Percentiles rank a stretch among this genome's conserved stretches.
Evolutionary conservation across 2,113 vertebrate genomes (phyloP).

Genomic region (Periophthalmus modestus): DNA sequence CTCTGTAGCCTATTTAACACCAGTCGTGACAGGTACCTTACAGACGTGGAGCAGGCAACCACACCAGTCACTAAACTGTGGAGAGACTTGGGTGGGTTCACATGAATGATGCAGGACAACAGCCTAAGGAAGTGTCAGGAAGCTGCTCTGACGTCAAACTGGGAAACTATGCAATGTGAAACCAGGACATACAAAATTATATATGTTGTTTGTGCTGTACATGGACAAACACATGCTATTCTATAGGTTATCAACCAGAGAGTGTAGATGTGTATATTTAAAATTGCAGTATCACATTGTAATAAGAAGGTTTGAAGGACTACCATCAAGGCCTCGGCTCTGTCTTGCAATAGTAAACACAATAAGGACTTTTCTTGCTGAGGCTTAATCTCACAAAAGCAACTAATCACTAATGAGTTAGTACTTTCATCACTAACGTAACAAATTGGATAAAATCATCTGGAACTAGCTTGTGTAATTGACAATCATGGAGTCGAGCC

Average conservation of each 20-base stretch:
- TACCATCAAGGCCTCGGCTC: not conserved
- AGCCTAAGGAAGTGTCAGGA: slow-evolving; percentile 11
- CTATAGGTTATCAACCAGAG: not conserved
- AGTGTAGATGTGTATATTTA: not conserved
- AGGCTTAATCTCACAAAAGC: not conserved
- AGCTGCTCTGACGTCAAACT: slow-evolving; percentile 41
- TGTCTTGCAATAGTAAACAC: not conserved
- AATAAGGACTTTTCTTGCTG: not conserved
- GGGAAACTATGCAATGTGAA: not conserved
- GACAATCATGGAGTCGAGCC: slow-evolving; percentile 18
- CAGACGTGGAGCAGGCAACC: slow-evolving; percentile 15
- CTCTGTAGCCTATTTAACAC: slow-evolving; percentile 57
- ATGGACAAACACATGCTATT: not conserved
- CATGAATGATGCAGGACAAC: slow-evolving; percentile 38
- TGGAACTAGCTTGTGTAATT: slow-evolving; percentile 29
- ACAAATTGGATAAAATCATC: slow-evolving; percentile 32
- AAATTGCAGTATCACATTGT: not conserved
- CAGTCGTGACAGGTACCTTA: slow-evolving; percentile 30
- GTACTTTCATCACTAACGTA: slow-evolving; percentile 36
- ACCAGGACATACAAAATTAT: not conserved
- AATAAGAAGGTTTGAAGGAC: not conserved
- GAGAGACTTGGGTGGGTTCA: slow-evolving; percentile 20
- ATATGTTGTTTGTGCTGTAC: not conserved
- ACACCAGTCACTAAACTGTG: slow-evolving; percentile 42
- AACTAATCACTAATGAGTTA: not conserved